Evolutionary conservation across 2,888 invertebrate species (phyloP).

Genomic region (Amphiduros pacificus): DNA sequence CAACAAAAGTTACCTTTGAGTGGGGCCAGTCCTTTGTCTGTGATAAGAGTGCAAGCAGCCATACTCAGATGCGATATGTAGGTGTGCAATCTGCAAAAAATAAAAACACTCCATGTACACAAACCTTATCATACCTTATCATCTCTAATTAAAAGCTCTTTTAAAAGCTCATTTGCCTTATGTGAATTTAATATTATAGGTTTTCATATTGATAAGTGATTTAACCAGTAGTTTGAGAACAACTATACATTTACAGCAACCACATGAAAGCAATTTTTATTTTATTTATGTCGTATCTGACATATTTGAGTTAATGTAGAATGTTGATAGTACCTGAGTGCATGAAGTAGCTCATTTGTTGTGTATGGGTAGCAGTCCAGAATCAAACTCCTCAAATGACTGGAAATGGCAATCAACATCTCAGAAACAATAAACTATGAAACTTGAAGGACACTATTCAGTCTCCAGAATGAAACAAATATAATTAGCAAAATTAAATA

Average conservation of each 20-base stretch:
- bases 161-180: not conserved
- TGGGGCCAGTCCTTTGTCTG: conserved; percentile 47
- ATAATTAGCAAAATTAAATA: too few species aligned
- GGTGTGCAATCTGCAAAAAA: conserved; percentile 39
- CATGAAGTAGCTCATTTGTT: conserved; percentile 51
- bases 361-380: conserved; percentile 53
- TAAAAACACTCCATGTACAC: not conserved
- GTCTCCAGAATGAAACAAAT: too few species aligned
- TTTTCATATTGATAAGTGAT: too few species aligned
- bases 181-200: not conserved
- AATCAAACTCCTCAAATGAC: conserved; percentile 44
- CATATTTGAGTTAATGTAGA: not conserved
- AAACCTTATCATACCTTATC: too few species aligned
- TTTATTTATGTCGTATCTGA: not conserved
- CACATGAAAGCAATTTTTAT: not conserved
- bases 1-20: conserved; percentile 37
- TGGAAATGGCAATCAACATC: conserved; percentile 32
- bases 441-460: not conserved
- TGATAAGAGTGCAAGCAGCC: conserved; percentile 49
- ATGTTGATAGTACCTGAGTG: conserved; percentile 39
- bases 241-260: not conserved
- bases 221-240: too few species aligned
- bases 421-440: not conserved
- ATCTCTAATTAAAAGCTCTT: not conserved
- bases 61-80: conserved; percentile 48